These are phyloP conservation scores for Ophiothrix spiculata DNA, from an alignment of 35 echinoderm and acorn worm genomes.

Conservation along the genomic window DNA sequence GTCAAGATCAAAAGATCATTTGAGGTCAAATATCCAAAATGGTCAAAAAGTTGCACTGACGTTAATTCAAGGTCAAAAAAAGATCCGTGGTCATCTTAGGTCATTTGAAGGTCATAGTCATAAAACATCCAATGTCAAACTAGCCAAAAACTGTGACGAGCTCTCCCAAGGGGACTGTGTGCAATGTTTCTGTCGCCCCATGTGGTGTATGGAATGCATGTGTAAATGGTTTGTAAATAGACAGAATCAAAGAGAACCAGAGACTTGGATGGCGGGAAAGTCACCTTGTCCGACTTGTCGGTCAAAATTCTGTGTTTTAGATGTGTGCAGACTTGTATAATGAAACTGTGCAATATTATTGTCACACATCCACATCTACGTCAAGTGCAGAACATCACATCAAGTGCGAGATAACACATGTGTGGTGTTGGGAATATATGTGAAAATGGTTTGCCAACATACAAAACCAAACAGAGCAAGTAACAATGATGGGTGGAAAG, in stretches of 20 bases:
- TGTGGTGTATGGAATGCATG: conserved; percentile 98
- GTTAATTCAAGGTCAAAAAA: too few species aligned
- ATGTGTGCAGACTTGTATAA: conserved; percentile 52
- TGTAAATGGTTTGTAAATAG: conserved; percentile 92
- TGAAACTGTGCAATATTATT: conserved; percentile 79
- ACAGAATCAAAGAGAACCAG: conserved; percentile 71
- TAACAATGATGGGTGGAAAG: conserved; percentile 26
- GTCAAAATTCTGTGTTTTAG: conserved; percentile 86
- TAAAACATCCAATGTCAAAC: conserved; percentile 76
- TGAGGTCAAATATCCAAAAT: too few species aligned
- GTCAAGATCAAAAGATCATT: too few species aligned
- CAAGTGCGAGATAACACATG: too few species aligned
- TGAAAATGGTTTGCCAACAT: conserved; percentile 94
- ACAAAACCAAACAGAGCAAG: conserved; percentile 67
- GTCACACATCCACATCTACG: too few species aligned
- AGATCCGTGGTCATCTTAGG: too few species aligned
- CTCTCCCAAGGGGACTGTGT: conserved; percentile 66
- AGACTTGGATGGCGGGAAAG: conserved; percentile 41
- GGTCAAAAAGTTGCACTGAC: too few species aligned
- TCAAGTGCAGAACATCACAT: too few species aligned
- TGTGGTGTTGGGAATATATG: conserved; percentile 98
- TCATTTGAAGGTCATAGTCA: too few species aligned
- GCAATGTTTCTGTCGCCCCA: conserved; percentile 83
- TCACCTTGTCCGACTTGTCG: conserved; percentile 86
- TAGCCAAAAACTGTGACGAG: conserved; percentile 68